Conservation (phyloP, 2,888 invertebrate species). For the Orthosia gracilis region DNA sequence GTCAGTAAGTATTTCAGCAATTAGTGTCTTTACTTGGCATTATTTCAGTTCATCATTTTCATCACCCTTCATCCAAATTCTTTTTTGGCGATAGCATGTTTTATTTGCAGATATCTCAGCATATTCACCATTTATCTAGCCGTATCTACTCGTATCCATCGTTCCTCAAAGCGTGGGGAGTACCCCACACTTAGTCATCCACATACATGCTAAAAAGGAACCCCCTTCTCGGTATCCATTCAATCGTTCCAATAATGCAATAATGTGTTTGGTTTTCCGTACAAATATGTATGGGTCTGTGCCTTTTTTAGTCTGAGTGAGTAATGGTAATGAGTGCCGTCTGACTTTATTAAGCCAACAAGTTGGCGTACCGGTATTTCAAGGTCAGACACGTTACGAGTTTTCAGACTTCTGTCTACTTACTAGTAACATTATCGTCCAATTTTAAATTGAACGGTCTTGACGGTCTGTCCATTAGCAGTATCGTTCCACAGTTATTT, state of each 20-base stretch:
- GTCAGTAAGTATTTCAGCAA: constrained; percentile 92
- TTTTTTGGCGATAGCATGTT: no score
- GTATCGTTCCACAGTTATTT: constrained; percentile 11
- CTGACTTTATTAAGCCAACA: constrained; percentile 18
- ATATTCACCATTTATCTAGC: background rate
- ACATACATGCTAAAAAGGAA: no score
- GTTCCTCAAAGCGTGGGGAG: background rate
- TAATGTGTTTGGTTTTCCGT: no score
- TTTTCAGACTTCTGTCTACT: constrained; percentile 3
- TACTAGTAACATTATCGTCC: background rate
- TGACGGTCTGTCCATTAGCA: constrained; percentile 16
- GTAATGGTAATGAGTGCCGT: constrained; percentile 13
- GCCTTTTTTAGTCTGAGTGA: constrained; percentile 9
- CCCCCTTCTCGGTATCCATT: background rate
- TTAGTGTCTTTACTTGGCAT: background rate
- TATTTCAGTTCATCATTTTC: background rate
- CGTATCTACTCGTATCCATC: background rate
- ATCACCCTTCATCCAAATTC: no score
- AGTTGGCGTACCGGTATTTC: constrained; percentile 18
- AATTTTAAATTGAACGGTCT: background rate
- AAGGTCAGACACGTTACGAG: constrained; percentile 29
- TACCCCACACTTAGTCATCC: background rate
- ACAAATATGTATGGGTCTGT: background rate
- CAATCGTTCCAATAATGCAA: background rate
- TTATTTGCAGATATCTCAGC: background rate